These are phyloP conservation scores for Phanerotoma sp. DNA, from an alignment of 2,888 invertebrate species.

Conservation along the genomic window DNA sequence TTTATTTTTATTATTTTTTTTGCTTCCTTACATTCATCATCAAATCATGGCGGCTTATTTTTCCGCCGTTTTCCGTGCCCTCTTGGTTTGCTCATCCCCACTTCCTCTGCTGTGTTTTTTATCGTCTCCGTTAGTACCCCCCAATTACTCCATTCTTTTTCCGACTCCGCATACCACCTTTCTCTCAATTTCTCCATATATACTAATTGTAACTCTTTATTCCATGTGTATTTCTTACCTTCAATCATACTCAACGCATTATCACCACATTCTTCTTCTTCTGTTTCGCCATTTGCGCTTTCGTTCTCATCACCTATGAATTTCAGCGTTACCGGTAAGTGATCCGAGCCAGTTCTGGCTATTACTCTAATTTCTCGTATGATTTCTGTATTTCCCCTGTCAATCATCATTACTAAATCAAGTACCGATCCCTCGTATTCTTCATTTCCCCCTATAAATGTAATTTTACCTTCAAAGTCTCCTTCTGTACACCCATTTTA, in stretches of 20 bases:
- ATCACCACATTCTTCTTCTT: neutral
- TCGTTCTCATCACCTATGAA: too few relatives aligned
- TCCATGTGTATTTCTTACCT: neutral
- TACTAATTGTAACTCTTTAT: neutral
- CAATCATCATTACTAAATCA: slow-evolving; percentile 7
- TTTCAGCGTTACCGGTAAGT: slow-evolving; percentile 7
- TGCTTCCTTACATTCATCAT: too few relatives aligned
- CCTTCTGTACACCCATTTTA: slow-evolving; percentile 15
- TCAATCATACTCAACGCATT: neutral
- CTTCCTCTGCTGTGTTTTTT: neutral
- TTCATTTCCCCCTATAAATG: slow-evolving; percentile 5
- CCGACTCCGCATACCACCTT: neutral
- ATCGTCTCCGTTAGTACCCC: neutral
- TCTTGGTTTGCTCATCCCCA: slow-evolving; percentile 5
- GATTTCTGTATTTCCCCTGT: neutral
- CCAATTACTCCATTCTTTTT: neutral
- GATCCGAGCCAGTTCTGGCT: slow-evolving; percentile 17
- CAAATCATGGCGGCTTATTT: too few relatives aligned
- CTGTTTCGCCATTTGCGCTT: neutral
- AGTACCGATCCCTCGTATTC: slow-evolving; percentile 10
- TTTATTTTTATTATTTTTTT: too few relatives aligned
- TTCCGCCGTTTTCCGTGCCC: neutral
- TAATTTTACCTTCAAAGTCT: slow-evolving; percentile 19
- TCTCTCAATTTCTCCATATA: too few relatives aligned
- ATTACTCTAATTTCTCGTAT: slow-evolving; percentile 1